Evolutionary conservation across 1,140 invertebrate species (phyloP), one percentile per base, ranked within the genome.

Genomic region (Heliconius melpomene): DNA sequence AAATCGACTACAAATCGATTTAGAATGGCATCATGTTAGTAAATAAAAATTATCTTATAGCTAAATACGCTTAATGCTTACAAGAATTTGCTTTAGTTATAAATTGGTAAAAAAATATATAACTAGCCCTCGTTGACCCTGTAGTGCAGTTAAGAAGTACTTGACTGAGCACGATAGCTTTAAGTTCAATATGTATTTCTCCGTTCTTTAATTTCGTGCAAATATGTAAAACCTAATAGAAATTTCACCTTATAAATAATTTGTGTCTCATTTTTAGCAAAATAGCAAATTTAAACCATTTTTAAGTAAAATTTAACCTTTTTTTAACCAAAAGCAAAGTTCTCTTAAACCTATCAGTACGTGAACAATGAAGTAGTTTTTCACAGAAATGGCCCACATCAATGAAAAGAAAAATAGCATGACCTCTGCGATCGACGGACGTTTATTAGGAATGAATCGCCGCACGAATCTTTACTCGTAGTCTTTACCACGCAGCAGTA

Each of bases 381-480:
- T 66, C 60, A 66, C 26, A 66, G 6, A 66, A 66, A 66, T 66
- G 60, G 60, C 60, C 60, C 60, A 72, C n/a, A 73, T 46, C 52
- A 40, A 57, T 73, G 72, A 54, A 73, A 60, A 66, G 57, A 50
- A 75, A 77, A 77, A 77, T 50, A 77, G 57, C 77, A 78, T 73
- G 80, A 79, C 74, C 60, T 75, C 77, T 82, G 72, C 80, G 52
- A 74, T 70, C 73, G 80, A 73, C 80, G 75, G 77, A 75, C 80
- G 78, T 82, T 82, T 82, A 82, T 82, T 75, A 79, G 70, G 79
- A 77, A 84, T 84, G 82, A 84, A 84, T 84, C 79, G 81, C 60
- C 74, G 73, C 40, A 52, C 76, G 75, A 78, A 81, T 77, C 78
- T 40, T 71, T 71, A 46, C 79, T 78, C 79, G 75, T 83, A 76